phyloP scores from a whole-genome alignment of 2,797 vertebrate genomes.

The Natrix natrix region DNA sequence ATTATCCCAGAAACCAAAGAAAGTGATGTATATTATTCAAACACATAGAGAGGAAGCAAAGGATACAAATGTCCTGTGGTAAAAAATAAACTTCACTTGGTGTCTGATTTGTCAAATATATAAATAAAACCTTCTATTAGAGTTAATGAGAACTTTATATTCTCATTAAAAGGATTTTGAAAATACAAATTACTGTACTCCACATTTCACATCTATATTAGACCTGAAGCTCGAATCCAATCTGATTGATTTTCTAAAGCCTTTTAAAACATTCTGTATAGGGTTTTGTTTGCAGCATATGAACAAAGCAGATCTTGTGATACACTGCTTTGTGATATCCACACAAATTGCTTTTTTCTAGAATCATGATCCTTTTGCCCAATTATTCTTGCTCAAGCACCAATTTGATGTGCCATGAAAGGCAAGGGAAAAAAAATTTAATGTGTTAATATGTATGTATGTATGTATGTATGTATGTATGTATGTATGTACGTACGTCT shows the following conservation, averaged over 20 bases:
- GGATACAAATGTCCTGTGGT: not conserved
- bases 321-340: not conserved
- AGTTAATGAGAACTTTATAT: not conserved
- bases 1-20: not conserved
- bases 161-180: not conserved
- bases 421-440: not conserved
- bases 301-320: too few species aligned
- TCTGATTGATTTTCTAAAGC: not conserved
- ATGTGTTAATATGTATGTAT: not conserved
- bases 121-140: not conserved
- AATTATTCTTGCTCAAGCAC: not conserved
- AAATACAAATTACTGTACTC: conserved; percentile 2
- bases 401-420: not conserved
- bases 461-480: too few species aligned
- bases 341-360: not conserved
- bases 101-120: not conserved
- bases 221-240: not conserved
- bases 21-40: not conserved
- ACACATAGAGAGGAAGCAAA: not conserved
- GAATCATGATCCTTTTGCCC: not conserved
- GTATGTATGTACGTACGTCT: too few species aligned
- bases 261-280: not conserved
- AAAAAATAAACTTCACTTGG: not conserved
- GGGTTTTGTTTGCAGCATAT: not conserved
- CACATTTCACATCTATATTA: not conserved